Evolutionary conservation across 2,113 vertebrate species (phyloP), one percentile per base, ranked within the genome.

Genomic region (Notothenia coriiceps): DNA sequence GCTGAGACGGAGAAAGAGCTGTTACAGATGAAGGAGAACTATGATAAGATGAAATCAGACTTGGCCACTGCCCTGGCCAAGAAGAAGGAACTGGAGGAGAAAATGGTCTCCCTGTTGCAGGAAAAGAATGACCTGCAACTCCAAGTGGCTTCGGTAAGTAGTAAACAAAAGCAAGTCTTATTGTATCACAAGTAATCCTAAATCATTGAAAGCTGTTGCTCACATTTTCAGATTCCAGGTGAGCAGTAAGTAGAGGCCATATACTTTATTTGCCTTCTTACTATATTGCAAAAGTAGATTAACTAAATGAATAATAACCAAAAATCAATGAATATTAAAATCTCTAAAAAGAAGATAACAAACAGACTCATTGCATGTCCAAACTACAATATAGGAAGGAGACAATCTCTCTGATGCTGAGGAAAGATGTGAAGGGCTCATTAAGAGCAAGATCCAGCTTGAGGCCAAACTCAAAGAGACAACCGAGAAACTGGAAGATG

Each of bases 21-120:
- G 74, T 15, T 22, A 4, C 88, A 85, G 44, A 95, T 95, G 94
- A 95, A 95, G 51, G 93, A 93, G 0, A 96, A 96, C 59, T 97
- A 97, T 92, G 95, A 89, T 8, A 98, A 97, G 89, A 96, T 94
- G 54, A 94, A 97, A 46, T 82, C 95, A 1, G 96, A 96, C 9
- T 94, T 98, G 1, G 77, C 94, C 0, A 94, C 97, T 55, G 93
- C 94, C 40, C 70, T 95, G 68, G 87, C 92, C 56, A 94, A 94
- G 77, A 95, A 94, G 70, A 95, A 95, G 57, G 94, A 94, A 62
- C 90, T 95, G 67, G 94, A 94, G 62, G 93, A 94, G 82, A 95
- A 94, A 44, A 94, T 95, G 94, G 94, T 95, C 50, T 79, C 92
- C 2, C 69, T 95, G 22, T 54, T 94, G 61, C 94, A 95, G 86